These are phyloP conservation scores for Syngnathus floridae DNA, from an alignment of 2,113 vertebrate genomes.

Conservation along the genomic window DNA sequence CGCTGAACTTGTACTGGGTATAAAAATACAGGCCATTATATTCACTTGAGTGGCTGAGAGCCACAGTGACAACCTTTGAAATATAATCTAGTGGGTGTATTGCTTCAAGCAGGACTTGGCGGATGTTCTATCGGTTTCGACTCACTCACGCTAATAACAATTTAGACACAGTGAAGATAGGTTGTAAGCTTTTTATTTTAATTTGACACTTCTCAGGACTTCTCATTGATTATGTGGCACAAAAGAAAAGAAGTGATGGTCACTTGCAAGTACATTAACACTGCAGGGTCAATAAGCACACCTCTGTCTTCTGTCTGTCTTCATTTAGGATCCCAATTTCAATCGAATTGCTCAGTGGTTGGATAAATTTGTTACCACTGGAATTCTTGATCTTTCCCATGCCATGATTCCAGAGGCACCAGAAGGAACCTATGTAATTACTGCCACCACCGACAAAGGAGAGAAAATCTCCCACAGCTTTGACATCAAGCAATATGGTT, in stretches of 20 bases:
- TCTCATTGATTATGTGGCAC: not conserved
- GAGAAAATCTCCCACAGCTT: conserved; percentile 45
- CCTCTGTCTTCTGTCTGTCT: not conserved
- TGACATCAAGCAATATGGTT: conserved; percentile 69
- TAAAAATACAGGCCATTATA: not conserved
- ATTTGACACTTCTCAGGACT: not conserved
- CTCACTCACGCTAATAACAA: not conserved
- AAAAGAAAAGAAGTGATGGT: not conserved
- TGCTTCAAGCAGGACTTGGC: not conserved
- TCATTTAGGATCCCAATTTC: conserved; percentile 57
- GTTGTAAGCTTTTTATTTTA: not conserved
- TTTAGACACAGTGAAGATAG: not conserved
- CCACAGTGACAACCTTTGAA: not conserved
- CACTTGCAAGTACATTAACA: not conserved
- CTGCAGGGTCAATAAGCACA: not conserved
- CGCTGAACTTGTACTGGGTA: too few species aligned
- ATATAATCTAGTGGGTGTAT: not conserved
- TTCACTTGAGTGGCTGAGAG: not conserved
- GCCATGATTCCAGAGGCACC: conserved; percentile 51
- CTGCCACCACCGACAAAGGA: conserved; percentile 36
- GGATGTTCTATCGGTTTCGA: not conserved
- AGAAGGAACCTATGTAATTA: conserved; percentile 58
- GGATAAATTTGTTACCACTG: conserved; percentile 30
- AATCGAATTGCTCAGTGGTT: conserved; percentile 73
- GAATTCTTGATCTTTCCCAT: conserved; percentile 66